Conservation (phyloP, 2,888 invertebrate genomes). For the Caenorhabditis virilis region DNA sequence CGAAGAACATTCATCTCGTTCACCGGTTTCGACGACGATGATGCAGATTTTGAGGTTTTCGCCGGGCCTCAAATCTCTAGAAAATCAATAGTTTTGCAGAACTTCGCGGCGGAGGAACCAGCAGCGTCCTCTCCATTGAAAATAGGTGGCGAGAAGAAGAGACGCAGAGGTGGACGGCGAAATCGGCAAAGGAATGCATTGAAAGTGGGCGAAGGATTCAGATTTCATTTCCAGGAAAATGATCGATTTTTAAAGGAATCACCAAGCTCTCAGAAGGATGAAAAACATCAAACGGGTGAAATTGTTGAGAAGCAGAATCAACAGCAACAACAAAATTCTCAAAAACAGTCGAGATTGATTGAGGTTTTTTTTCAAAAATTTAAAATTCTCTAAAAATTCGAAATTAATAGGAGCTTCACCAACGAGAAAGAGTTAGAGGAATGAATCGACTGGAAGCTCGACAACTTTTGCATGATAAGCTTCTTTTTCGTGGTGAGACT, state of each 20-base stretch:
- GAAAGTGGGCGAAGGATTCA: neutral
- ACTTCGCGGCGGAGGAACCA: neutral
- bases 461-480: conserved; percentile 28
- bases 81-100: no score
- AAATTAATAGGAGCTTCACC: conserved; percentile 20
- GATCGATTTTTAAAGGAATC: neutral
- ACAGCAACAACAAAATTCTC: neutral
- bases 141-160: conserved; percentile 3
- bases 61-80: no score
- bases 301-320: neutral
- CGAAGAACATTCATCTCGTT: no score
- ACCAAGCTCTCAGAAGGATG: neutral
- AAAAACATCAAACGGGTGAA: neutral
- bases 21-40: no score
- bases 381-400: neutral
- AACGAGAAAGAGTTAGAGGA: conserved; percentile 22
- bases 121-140: conserved; percentile 6
- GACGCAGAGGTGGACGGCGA: conserved; percentile 15
- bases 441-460: conserved; percentile 22
- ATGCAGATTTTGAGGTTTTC: no score
- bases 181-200: conserved; percentile 10
- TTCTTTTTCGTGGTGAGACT: conserved; percentile 25
- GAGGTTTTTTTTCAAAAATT: neutral
- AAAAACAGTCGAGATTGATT: neutral
- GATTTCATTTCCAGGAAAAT: neutral